phyloP scores from a whole-genome alignment of 1,140 invertebrate genomes.

The Macrobrachium rosenbergii region DNA sequence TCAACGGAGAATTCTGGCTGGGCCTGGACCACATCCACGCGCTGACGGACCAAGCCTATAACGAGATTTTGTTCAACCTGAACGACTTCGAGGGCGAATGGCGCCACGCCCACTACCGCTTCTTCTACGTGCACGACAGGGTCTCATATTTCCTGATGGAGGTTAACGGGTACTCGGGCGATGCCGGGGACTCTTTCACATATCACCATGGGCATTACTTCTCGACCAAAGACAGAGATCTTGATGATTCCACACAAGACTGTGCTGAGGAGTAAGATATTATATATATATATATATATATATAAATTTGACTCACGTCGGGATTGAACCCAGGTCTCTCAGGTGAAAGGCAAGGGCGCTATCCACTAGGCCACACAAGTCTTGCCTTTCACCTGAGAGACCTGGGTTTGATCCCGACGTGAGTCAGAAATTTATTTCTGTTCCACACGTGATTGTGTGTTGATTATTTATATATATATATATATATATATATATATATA shows the following conservation, averaged over 20 bases:
- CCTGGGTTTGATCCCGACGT: too few species aligned
- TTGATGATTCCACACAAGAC: conserved; percentile 42
- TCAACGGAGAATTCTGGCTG: conserved; percentile 70
- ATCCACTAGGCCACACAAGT: too few species aligned
- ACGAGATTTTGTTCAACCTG: conserved; percentile 66
- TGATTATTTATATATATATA: too few species aligned
- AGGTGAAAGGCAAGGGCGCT: too few species aligned
- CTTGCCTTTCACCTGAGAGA: too few species aligned
- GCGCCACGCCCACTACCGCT: conserved; percentile 64
- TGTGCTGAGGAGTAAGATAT: too few species aligned
- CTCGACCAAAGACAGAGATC: conserved; percentile 67
- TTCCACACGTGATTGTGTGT: too few species aligned
- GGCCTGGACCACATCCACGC: conserved; percentile 67
- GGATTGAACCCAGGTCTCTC: too few species aligned
- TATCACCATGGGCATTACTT: conserved; percentile 66
- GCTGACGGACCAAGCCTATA: conserved; percentile 56
- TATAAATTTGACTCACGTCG: too few species aligned
- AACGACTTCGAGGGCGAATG: conserved; percentile 66
- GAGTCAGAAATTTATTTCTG: too few species aligned
- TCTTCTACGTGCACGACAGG: conserved; percentile 62
- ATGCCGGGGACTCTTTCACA: conserved; percentile 59
- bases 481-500: too few species aligned
- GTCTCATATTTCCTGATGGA: conserved; percentile 54
- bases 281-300: too few species aligned
- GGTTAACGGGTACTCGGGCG: conserved; percentile 64